These are phyloP conservation scores for Zaprionus taronus DNA, from an alignment of 1,140 invertebrate genomes.

Conservation along the genomic window DNA sequence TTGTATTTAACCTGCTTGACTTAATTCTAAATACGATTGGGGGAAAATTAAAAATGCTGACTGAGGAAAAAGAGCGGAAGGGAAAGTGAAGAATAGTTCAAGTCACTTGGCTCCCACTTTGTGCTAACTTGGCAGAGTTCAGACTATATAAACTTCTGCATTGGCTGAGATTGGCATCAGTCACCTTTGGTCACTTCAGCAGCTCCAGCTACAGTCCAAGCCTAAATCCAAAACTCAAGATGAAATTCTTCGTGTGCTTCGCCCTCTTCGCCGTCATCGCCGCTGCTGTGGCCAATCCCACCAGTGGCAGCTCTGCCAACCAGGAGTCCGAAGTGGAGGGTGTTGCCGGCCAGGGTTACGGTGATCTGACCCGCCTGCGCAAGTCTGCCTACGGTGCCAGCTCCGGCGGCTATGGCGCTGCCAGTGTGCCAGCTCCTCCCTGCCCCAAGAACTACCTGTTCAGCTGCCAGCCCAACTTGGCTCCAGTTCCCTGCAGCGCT, in stretches of 20 bases:
- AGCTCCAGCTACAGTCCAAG: slow-evolving; percentile 22
- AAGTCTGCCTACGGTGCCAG: slow-evolving; percentile 72
- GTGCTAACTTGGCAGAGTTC: slow-evolving; percentile 60
- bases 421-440: slow-evolving; percentile 67
- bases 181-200: slow-evolving; percentile 67
- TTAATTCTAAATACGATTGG: slow-evolving; percentile 5
- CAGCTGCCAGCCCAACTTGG: slow-evolving; percentile 78
- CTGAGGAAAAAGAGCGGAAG: slow-evolving; percentile 29
- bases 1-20: not conserved
- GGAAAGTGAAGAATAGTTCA: slow-evolving; percentile 52
- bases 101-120: slow-evolving; percentile 35
- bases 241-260: slow-evolving; percentile 79
- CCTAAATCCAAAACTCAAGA: slow-evolving; percentile 47
- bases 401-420: slow-evolving; percentile 67
- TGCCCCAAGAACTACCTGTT: slow-evolving; percentile 81
- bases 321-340: slow-evolving; percentile 60
- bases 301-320: slow-evolving; percentile 36
- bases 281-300: slow-evolving; percentile 62
- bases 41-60: slow-evolving; percentile 33
- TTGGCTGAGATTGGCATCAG: slow-evolving; percentile 53
- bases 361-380: slow-evolving; percentile 73
- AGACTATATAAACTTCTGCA: slow-evolving; percentile 58
- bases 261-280: slow-evolving; percentile 61
- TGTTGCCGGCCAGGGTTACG: slow-evolving; percentile 43
- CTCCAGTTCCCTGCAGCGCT: slow-evolving; percentile 72